phyloP scores from a whole-genome alignment of 1,140 invertebrate species.

The Teleogryllus occipitalis region DNA sequence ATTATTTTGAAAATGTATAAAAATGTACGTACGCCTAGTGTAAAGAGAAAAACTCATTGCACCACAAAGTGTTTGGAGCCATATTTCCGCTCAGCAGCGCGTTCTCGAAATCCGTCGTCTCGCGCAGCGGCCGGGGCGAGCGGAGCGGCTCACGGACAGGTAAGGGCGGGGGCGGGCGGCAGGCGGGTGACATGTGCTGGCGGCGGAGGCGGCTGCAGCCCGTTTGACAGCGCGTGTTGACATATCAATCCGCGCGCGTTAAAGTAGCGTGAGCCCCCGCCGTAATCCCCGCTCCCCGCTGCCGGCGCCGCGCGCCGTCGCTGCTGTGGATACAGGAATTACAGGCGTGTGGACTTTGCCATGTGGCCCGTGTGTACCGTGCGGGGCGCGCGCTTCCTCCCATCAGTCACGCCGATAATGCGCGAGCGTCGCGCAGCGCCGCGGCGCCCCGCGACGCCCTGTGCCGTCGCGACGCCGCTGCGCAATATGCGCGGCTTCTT shows the following conservation, averaged over 20 bases:
- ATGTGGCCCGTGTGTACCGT: background rate
- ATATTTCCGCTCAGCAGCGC: too few species aligned
- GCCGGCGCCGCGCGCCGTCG: too few species aligned
- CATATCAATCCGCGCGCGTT: slow-evolving; percentile 3
- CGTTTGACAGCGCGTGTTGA: background rate
- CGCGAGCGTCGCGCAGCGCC: too few species aligned
- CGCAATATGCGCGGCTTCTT: too few species aligned
- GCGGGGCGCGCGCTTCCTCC: background rate
- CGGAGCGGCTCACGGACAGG: background rate
- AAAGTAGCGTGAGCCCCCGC: background rate
- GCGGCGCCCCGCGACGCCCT: background rate
- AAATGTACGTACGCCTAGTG: too few species aligned
- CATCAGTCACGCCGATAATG: background rate
- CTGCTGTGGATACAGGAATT: background rate
- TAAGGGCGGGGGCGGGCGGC: background rate
- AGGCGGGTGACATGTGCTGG: background rate
- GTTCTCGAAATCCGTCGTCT: too few species aligned
- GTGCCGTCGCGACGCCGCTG: too few species aligned
- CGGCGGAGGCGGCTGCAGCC: background rate
- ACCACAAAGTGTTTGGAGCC: too few species aligned
- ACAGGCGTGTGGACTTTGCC: background rate
- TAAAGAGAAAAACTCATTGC: too few species aligned
- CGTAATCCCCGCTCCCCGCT: background rate
- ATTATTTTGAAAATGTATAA: too few species aligned
- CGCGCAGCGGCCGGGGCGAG: too few species aligned